Evolutionary conservation across 2,797 vertebrate genomes (phyloP), one percentile per base, ranked within the genome.

Genomic region (Trematomus bernacchii): DNA sequence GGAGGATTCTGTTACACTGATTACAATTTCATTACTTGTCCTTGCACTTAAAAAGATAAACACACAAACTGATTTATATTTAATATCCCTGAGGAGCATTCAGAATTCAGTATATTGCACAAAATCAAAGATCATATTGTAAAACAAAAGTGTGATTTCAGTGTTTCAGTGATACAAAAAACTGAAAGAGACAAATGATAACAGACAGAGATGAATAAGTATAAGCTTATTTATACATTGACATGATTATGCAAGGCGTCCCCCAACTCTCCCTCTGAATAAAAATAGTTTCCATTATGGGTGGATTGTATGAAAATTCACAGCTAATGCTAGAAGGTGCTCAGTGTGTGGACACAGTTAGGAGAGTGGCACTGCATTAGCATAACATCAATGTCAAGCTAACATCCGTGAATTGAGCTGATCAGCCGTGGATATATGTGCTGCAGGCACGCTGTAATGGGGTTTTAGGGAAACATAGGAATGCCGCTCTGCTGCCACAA

Each of bases 301-400:
- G 18, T 3, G 15, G 72, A 83, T 83, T 66, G 65, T 59, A 85
- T 87, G 84, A 85, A 80, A 82, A 82, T 80, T 83, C 83, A 82
- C 76, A 52, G 75, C 70, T 82, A 77, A 85, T 59, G 72, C 84
- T 67, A 18, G 78, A 50, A 85, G 80, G 73, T 75, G 81, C 64
- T 82, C 43, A 3, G 64, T 23, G 71, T 81, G 81, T 82, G 91
- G 83, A 88, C 87, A 77, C 69, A 37, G 33, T 50, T 66, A 3
- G 77, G 71, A 86, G 83, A 90, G 83, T 83, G 82, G 71, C 70
- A 10, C 60, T 1, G 76, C 71, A 93, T 93, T 93, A 91, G 82
- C 92, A 93, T 92, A 91, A 87, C 88, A 92, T 92, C 89, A 89
- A 79, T 87, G 88, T 90, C 86, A 86, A 81, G 80, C 86, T 78